phyloP scores from a whole-genome alignment of 2,888 invertebrate species.

The Dolomedes plantarius region DNA sequence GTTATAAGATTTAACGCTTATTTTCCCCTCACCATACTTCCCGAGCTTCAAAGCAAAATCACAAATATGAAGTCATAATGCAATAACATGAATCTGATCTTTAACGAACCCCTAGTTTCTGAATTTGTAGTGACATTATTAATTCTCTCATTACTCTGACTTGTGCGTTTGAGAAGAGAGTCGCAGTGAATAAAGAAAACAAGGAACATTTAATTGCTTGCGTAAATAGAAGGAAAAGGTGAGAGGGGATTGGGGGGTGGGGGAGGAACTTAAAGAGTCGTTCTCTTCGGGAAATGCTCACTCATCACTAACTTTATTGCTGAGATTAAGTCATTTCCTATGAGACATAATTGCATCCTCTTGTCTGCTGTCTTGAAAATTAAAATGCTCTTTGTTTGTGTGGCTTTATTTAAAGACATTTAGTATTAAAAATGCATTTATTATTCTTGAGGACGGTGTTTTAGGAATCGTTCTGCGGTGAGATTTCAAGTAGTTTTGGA shows the following conservation, averaged over 20 bases:
- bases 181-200: not conserved
- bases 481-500: too few relatives aligned
- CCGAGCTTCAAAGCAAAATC: too few relatives aligned
- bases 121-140: not conserved
- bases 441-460: not conserved
- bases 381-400: conserved; percentile 22
- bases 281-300: conserved; percentile 50
- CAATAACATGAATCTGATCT: not conserved
- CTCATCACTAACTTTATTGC: conserved; percentile 59
- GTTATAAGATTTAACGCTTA: too few relatives aligned
- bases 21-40: too few relatives aligned
- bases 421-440: conserved; percentile 3
- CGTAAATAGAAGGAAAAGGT: not conserved
- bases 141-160: conserved; percentile 4
- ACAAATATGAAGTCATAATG: not conserved
- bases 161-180: not conserved
- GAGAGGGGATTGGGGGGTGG: too few relatives aligned
- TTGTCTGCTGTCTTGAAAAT: conserved; percentile 44
- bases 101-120: not conserved
- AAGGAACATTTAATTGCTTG: conserved; percentile 10
- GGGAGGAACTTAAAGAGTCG: conserved; percentile 48
- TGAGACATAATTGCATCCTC: conserved; percentile 59
- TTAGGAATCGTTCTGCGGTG: not conserved
- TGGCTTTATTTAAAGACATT: not conserved
- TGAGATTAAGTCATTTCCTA: conserved; percentile 61